Percentiles rank a stretch among this genome's conserved stretches.
Evolutionary conservation across 2,888 invertebrate species (phyloP).

Genomic region (Bembecia ichneumoniformis): DNA sequence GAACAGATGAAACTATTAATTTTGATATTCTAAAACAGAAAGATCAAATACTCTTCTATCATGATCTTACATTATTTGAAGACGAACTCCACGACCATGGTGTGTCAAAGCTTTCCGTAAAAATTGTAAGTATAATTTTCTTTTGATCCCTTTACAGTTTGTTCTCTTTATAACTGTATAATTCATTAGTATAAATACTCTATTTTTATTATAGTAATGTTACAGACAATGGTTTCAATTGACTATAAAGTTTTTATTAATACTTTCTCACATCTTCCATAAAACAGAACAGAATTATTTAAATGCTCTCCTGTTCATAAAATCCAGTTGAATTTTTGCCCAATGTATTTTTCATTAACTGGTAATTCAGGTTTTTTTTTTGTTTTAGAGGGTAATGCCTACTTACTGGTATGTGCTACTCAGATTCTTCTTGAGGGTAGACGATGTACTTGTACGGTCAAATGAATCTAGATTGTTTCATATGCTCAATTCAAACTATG

Average conservation of each 20-base stretch:
- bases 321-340: too few relatives aligned
- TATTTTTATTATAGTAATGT: not conserved
- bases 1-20: constrained; percentile 85
- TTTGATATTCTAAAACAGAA: constrained; percentile 88
- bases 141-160: too few relatives aligned
- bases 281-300: too few relatives aligned
- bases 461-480: constrained; percentile 91
- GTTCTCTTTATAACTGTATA: too few relatives aligned
- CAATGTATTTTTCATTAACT: not conserved
- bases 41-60: constrained; percentile 94
- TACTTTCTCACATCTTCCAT: too few relatives aligned
- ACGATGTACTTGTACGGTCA: constrained; percentile 89
- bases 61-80: constrained; percentile 94
- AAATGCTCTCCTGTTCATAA: too few relatives aligned
- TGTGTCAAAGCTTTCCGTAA: constrained; percentile 88
- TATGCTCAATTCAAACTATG: constrained; percentile 81
- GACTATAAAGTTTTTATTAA: not conserved
- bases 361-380: not conserved
- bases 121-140: constrained; percentile 82
- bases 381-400: constrained; percentile 93
- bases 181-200: too few relatives aligned
- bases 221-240: not conserved
- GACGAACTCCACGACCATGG: constrained; percentile 99
- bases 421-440: constrained; percentile 94
- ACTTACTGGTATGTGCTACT: constrained; percentile 91